phyloP scores from a whole-genome alignment of 2,113 vertebrate species.

The Emydura subglobosa region DNA sequence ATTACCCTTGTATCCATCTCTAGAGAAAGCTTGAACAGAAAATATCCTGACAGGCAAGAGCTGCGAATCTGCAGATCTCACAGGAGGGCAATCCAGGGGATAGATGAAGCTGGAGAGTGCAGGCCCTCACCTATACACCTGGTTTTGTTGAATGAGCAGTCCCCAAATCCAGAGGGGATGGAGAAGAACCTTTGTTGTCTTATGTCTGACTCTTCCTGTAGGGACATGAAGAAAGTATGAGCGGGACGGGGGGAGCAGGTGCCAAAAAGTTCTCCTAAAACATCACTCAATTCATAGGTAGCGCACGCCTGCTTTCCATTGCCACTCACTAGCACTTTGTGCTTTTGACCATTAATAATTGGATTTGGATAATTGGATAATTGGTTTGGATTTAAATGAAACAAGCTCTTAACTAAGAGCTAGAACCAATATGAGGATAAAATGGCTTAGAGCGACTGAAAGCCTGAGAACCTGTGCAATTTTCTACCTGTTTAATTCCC shows the following conservation, averaged over 20 bases:
- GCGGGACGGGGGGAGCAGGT: not conserved
- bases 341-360: not conserved
- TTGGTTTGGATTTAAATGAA: not conserved
- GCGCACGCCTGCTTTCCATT: not conserved
- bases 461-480: fast-evolving
- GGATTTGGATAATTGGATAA: no score
- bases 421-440: not conserved
- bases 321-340: not conserved
- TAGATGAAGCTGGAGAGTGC: not conserved
- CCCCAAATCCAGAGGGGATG: not conserved
- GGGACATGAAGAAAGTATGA: not conserved
- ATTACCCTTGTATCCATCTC: no score
- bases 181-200: not conserved
- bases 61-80: no score
- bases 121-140: no score
- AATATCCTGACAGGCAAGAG: fast-evolving
- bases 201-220: not conserved
- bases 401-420: not conserved
- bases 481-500: not conserved
- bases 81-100: not conserved
- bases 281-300: not conserved
- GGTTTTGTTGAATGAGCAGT: not conserved
- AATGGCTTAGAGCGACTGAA: not conserved
- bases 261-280: not conserved
- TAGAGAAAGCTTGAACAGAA: not conserved